A percentile compares a stretch with the other conserved stretches of the same genome.
Conservation (phyloP, 2,888 invertebrate genomes). For the Sycophila texana region DNA sequence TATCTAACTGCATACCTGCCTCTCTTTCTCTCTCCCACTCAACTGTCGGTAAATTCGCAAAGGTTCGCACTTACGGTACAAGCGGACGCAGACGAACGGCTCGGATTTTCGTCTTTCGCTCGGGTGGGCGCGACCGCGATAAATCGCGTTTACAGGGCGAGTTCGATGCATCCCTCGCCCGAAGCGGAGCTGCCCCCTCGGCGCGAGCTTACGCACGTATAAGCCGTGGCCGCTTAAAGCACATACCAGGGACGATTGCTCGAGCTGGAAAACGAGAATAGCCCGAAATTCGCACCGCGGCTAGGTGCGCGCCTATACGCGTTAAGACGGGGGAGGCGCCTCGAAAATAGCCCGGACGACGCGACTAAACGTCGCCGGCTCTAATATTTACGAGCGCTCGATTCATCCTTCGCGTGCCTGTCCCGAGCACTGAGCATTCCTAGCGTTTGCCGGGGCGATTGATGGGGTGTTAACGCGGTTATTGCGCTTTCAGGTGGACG, state of each 20-base stretch:
- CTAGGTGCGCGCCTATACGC: background rate
- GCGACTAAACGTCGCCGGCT: background rate
- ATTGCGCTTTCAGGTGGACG: background rate
- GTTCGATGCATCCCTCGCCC: background rate
- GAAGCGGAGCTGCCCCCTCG: background rate
- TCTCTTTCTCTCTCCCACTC: too few species aligned
- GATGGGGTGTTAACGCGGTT: slow-evolving; percentile 2
- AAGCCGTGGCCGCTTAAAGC: background rate
- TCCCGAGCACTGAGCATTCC: background rate
- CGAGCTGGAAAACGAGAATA: background rate
- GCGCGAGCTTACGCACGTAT: background rate
- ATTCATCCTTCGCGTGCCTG: background rate
- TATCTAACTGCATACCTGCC: too few species aligned
- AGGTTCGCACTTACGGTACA: background rate
- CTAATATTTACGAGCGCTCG: slow-evolving; percentile 4
- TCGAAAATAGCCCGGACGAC: slow-evolving; percentile 11
- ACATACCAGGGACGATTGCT: background rate
- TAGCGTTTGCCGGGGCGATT: background rate
- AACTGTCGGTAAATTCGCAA: too few species aligned
- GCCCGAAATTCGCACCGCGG: background rate
- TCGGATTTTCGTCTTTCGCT: background rate
- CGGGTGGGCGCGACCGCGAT: background rate
- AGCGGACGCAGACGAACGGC: background rate
- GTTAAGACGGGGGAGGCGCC: background rate
- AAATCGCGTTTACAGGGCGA: slow-evolving; percentile 11